A percentile compares a stretch with the other conserved stretches of the same genome.
Evolutionary conservation across 2,888 invertebrate species (phyloP).

Genomic region (Spilarctia lutea): DNA sequence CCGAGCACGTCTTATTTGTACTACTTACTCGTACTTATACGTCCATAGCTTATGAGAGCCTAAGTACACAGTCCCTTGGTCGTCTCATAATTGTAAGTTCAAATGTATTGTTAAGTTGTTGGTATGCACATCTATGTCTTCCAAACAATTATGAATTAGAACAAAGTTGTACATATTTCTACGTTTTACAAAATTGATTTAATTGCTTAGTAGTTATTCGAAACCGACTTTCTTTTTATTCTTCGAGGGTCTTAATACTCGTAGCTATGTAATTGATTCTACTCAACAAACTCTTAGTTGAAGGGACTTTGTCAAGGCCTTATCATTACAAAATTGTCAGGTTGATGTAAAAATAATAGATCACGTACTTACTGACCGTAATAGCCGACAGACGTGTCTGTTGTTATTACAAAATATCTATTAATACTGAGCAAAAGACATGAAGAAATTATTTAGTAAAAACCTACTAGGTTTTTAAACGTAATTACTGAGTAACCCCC

Average conservation of each 20-base stretch:
- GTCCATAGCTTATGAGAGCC: background rate
- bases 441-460: conserved; percentile 16
- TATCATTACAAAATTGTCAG: conserved; percentile 65
- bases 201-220: too few relatives aligned
- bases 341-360: conserved; percentile 73
- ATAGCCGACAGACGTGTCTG: conserved; percentile 59
- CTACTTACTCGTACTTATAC: background rate
- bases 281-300: conserved; percentile 12
- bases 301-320: conserved; percentile 59
- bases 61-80: background rate
- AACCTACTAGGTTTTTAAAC: too few relatives aligned
- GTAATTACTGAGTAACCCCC: too few relatives aligned
- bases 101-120: background rate
- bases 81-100: background rate
- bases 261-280: background rate
- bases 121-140: background rate
- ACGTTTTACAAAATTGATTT: too few relatives aligned
- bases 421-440: conserved; percentile 33
- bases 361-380: conserved; percentile 65
- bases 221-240: too few relatives aligned
- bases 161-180: background rate
- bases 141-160: background rate
- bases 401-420: conserved; percentile 57
- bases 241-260: background rate
- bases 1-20: background rate